Evolutionary conservation across 1,140 invertebrate species (phyloP), one percentile per base, ranked within the genome.

Genomic region (Drosophila tani): DNA sequence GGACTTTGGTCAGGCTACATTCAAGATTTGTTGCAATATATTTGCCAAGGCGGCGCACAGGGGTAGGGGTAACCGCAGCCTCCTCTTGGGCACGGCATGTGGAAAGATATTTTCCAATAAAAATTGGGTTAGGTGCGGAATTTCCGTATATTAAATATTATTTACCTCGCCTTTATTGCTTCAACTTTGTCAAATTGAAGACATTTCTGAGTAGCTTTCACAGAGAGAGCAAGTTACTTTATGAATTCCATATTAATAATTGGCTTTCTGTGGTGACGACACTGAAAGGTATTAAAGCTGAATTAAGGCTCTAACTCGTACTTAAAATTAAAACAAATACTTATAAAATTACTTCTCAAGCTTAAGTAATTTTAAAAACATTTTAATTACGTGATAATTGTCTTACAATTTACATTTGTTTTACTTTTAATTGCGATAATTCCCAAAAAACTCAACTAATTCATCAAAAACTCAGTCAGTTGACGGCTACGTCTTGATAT

Each of bases 1-100:
- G 76, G 76, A 77, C 66, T 79, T 79, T 58, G 75, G 75, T 79
- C 75, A 57, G 59, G 58, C 65, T 35, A 59, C 68, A 70, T 63
- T 71, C 41, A 79, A 57, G 75, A 69, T 57, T 63, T 63, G 75
- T 63, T 63, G 75, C 63, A 60, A 71, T 50, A 29, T 50, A 50
- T 68, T 66, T 67, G 24, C 32, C 24, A 6, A 11, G 19, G 65
- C 12, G 19, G 41, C 3, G 21, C 27, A 19, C 24, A 24, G 6
- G 24, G 29, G 66, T 24, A 41, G 8, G 60, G 60, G 49, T 47
- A 70, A 70, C 67, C 67, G 64, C 67, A 70, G 38, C n/a, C 63
- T 53, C 62, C 40, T 67, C 27, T 8, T 24, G 27, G 14, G 40
- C 21, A n/a, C 24, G 49, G 64, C 46, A 70, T 70, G 67, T 53